phyloP scores from a whole-genome alignment of 2,113 vertebrate genomes.

The Pica pica region DNA sequence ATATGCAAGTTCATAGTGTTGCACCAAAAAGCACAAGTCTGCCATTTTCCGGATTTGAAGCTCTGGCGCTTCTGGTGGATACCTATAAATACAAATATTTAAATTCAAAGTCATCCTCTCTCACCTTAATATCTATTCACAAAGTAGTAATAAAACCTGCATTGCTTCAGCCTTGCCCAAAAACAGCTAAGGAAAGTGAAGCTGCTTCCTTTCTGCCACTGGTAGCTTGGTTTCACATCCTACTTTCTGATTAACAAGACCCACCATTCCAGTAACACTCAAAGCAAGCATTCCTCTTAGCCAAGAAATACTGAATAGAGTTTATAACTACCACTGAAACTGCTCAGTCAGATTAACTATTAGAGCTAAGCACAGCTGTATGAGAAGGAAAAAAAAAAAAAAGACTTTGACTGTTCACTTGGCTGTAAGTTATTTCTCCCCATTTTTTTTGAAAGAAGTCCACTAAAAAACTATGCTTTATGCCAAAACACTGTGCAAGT shows the following conservation, averaged over 20 bases:
- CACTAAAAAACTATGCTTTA: neutral
- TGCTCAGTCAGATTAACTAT: neutral
- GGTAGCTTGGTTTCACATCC: neutral
- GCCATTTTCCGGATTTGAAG: constrained; percentile 99
- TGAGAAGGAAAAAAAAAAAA: accelerated
- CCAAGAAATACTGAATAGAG: neutral
- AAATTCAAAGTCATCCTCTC: neutral
- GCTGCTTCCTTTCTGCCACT: neutral
- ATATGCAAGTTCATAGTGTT: constrained; percentile 97
- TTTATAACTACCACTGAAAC: neutral
- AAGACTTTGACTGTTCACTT: neutral
- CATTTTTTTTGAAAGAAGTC: neutral
- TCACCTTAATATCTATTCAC: neutral
- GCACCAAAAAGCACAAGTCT: constrained; percentile 96
- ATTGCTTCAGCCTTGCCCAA: neutral
- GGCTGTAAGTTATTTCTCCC: neutral
- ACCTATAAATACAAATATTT: constrained; percentile 75
- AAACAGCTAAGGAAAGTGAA: neutral
- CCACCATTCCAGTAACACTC: neutral
- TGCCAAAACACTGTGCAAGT: neutral
- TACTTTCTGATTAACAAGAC: neutral
- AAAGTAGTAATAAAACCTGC: neutral
- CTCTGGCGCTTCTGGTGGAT: constrained; percentile 96
- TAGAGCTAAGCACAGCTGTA: neutral
- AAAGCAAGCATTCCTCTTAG: neutral